Percentiles rank a stretch among this genome's conserved stretches.
These are phyloP conservation scores for Dunckerocampus dactyliophorus DNA, from an alignment of 2,113 vertebrate species.

Conservation along the genomic window DNA sequence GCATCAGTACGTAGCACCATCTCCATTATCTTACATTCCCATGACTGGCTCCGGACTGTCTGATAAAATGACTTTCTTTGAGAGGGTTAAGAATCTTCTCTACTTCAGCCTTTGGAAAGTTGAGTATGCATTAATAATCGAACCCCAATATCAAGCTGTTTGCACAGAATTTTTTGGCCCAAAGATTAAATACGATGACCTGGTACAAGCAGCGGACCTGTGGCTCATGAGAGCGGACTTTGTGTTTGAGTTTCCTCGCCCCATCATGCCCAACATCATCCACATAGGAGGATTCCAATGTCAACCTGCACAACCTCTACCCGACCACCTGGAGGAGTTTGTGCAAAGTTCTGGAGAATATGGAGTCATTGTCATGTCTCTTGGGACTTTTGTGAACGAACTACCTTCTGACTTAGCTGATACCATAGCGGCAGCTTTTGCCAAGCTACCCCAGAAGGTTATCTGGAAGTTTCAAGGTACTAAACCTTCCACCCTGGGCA, in stretches of 20 bases:
- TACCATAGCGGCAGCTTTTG: constrained; percentile 61
- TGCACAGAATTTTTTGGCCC: constrained; percentile 60
- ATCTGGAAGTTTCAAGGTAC: constrained; percentile 67
- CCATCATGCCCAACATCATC: constrained; percentile 72
- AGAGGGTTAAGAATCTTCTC: constrained; percentile 60
- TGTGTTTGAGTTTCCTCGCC: constrained; percentile 74
- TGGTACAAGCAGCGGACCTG: constrained; percentile 67
- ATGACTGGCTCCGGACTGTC: constrained; percentile 47
- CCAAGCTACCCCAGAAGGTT: constrained; percentile 69
- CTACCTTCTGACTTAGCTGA: constrained; percentile 59
- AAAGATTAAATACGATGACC: constrained; percentile 47
- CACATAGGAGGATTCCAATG: constrained; percentile 74
- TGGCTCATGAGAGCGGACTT: constrained; percentile 76
- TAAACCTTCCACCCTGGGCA: constrained; percentile 53
- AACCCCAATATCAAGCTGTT: constrained; percentile 42
- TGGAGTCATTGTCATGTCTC: constrained; percentile 72
- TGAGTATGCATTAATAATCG: constrained; percentile 34
- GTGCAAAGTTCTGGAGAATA: constrained; percentile 67
- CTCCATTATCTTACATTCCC: constrained; percentile 66
- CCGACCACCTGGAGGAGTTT: constrained; percentile 66
- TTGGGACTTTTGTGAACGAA: constrained; percentile 65
- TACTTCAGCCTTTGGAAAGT: constrained; percentile 36
- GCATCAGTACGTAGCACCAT: constrained; percentile 60
- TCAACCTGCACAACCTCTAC: constrained; percentile 56
- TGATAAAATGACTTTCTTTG: constrained; percentile 66